Conservation (phyloP, 2,888 invertebrate species). For the Tetranychus piercei region DNA sequence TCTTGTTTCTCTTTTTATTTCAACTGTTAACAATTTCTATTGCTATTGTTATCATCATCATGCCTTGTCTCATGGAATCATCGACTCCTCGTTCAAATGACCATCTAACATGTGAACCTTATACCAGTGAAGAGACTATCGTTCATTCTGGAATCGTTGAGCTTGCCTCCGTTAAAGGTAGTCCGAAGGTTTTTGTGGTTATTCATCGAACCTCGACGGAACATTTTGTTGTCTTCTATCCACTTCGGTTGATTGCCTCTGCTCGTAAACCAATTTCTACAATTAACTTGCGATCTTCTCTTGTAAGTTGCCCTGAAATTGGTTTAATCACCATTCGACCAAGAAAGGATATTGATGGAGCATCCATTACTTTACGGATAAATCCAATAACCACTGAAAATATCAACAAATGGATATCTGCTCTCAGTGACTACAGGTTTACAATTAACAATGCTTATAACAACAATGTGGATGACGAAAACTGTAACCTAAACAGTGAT, state of each 20-base stretch:
- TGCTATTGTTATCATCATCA: not conserved
- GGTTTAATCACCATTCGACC: not conserved
- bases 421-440: not conserved
- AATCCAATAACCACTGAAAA: not conserved
- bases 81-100: not conserved
- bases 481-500: not conserved
- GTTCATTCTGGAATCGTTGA: not conserved
- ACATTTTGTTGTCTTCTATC: conserved; percentile 8
- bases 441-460: not conserved
- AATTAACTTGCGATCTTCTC: conserved; percentile 1
- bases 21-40: not conserved
- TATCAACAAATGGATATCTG: not conserved
- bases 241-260: conserved; percentile 4
- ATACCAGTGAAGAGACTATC: not conserved
- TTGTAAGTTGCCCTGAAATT: not conserved
- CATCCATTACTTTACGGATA: not conserved
- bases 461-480: not conserved
- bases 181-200: conserved; percentile 1
- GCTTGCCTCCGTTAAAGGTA: not conserved
- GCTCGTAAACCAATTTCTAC: conserved; percentile 6
- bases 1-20: not conserved
- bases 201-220: conserved; percentile 3
- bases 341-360: conserved; percentile 9
- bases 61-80: not conserved
- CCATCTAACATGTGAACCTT: not conserved